Base-by-base conservation (phyloP, 2,888 invertebrate species). In the Morpho deidamia region DNA sequence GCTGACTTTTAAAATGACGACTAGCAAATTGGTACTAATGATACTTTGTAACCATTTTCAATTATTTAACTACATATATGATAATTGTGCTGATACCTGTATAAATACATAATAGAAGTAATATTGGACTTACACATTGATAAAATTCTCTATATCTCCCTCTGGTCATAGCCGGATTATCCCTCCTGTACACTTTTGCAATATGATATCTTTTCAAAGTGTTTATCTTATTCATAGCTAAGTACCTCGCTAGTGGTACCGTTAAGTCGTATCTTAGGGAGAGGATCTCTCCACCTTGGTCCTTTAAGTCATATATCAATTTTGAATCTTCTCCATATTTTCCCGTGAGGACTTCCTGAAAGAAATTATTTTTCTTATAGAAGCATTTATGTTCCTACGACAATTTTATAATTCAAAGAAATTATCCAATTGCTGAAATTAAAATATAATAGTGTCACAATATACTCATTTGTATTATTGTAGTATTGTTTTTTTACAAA, bases 291-390 rank as follows among this genome's bases (percentile, higher is more conserved):
- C 99, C 99, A 51, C 99, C 99, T 86, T 99, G 99, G 87, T 99
- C 99, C 77, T 97, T 97, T 43, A 99, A 90, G 82, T 99, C 99
- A 81, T 99, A 99, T 56, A 99, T 99, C 8, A 99, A 90, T 78
- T 99, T 99, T 0, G 99, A 97, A 80, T 99, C 99, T 87, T 99
- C 99, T 0, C 99, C 99, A 90, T 99, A 99, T 88, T 99, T 99
- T 44, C 99, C 99, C 12, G 98, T 98, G 48, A 99, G 89, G 4
- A 99, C 97, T 83, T 99, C 98, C 96, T 98, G 78, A 8, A 74
- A 78, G 52, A 43, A 33, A 54, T 39, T 34, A 37, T 1, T 23
- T 23, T 23, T 23, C 5, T 23, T 23, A 23, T 23, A 23, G 23
- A 23, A 23, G 23, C 23, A 23, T 23, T 3, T n/a, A 3, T 23